Evolutionary conservation across 2,797 vertebrate genomes (phyloP), one percentile per base, ranked within the genome.

Genomic region (Esox masquinongy): DNA sequence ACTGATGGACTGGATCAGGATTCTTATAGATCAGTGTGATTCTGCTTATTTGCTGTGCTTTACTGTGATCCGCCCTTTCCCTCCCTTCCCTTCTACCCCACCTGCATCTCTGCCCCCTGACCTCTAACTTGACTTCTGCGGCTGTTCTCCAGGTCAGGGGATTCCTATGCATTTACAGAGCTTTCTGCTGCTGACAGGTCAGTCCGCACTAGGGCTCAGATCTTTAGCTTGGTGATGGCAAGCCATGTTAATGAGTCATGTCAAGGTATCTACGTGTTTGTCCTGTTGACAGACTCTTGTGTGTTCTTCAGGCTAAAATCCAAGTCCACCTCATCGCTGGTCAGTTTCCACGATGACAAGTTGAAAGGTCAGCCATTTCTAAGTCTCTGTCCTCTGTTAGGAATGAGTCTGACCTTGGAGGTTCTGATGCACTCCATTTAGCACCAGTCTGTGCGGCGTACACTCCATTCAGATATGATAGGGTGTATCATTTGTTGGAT

Each of bases 271-370:
- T 11, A 22, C 22, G 22, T 11, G 53, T 59, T 1, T 9, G 51
- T 22, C 6, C 26, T 31, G 63, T 64, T 64, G 26, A 29, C 26
- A 3, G 2, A 8, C 4, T 34, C 22, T 26, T 74, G 61, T 68
- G 16, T 19, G 74, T 26, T 78, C 83, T 39, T 43, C 24, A 99
- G 98, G 94, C 91, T 73, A 74, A 97, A 96, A 88, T 98, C 97
- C 36, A 94, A 90, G 84, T 98, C 96, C 2, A 94, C 94, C 51
- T 92, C 96, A 63, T 89, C 95, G 61, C 89, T 98, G 81, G 91
- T 94, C 78, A 89, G 74, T 26, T 74, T 83, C 68, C 67, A 87
- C 73, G 92, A 80, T 59, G 89, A 84, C 73, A 78, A 84, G 14
- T 88, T 85, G 79, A 93, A 83, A 92, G 96, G 97, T 96, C 77